Percentiles rank a stretch among this genome's conserved stretches.
Evolutionary conservation across 2,797 vertebrate genomes (phyloP).

Genomic region (Etheostoma perlongum): DNA sequence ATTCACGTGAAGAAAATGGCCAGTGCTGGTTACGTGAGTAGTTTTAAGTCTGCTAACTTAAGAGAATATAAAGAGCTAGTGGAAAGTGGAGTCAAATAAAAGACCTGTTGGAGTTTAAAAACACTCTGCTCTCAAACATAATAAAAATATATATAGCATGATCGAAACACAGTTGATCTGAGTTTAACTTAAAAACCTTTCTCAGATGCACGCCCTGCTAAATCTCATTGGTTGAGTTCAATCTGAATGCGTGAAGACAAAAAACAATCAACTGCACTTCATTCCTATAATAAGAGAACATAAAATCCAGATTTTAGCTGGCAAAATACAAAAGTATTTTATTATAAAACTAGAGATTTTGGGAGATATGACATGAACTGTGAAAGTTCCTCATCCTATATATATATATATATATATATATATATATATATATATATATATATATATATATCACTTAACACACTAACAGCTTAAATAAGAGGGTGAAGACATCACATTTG

Average conservation of each 20-base stretch:
- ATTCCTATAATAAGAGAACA: not conserved
- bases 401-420: no score
- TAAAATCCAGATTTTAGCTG: not conserved
- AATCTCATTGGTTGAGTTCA: constrained; percentile 17
- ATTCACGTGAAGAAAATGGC: constrained; percentile 28
- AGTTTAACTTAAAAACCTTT: not conserved
- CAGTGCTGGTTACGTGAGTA: not conserved
- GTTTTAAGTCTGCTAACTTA: not conserved
- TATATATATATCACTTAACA: not conserved
- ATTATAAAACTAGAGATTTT: not conserved
- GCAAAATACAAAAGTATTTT: not conserved
- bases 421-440: no score
- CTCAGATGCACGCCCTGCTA: not conserved
- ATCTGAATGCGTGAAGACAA: not conserved
- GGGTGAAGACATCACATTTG: not conserved
- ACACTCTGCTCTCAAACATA: constrained; percentile 1
- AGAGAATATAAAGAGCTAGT: constrained; percentile 22
- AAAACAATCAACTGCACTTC: not conserved
- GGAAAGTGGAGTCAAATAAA: constrained; percentile 1
- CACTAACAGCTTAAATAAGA: constrained; percentile 13
- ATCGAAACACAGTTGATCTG: constrained; percentile 2
- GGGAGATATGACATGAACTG: not conserved
- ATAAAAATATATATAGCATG: constrained; percentile 16
- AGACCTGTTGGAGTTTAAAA: constrained; percentile 22
- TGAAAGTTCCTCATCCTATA: not conserved